Base-by-base conservation (phyloP, 1,140 invertebrate genomes). In the Lerema accius region DNA sequence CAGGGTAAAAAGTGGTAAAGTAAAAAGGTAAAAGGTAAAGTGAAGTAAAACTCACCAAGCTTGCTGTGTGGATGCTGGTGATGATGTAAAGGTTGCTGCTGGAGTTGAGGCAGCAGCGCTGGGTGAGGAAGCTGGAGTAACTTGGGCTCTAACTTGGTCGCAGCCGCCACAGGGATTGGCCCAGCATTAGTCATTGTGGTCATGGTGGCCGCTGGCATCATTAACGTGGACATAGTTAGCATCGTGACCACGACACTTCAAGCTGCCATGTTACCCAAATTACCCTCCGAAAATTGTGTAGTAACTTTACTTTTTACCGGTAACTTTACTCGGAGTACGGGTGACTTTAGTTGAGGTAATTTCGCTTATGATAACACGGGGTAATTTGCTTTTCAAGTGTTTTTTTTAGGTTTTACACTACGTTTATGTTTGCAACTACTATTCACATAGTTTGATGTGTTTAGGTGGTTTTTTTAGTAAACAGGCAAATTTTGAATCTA, bases 151-250 rank as follows among this genome's bases (percentile, higher is more conserved):
- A 93, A 69, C 65, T 93, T 93, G 10, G 91, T 91, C 0, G 91
- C 88, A 3, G 93, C 93, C 28, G 93, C 92, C 55, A 92, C 95
- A 1, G 95, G 92, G 19, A 93, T 91, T 0, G 92, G 92, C 3
- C 92, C 92, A 17, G 92, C 92, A 71, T 93, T 93, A 16, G 92
- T 93, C 91, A 93, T 92, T 1, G 92, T 93, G 5, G 92, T 92
- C 84, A 93, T 92, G 0, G 92, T 93, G 0, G 91, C 88, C 6
- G 93, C 92, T 0, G 93, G 93, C 93, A 94, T 93, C 93, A 94
- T 94, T 23, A 94, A 71, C 2, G 93, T 93, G 0, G 93, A 93
- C 93, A 94, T 94, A 4, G 93, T 91, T 73, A 94, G 74, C 93
- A 94, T 93, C 76, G 80, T 89, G 78, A 55, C 48, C 23, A 40